Conservation (phyloP, 1,140 invertebrate species). For the Heliconius himera region DNA sequence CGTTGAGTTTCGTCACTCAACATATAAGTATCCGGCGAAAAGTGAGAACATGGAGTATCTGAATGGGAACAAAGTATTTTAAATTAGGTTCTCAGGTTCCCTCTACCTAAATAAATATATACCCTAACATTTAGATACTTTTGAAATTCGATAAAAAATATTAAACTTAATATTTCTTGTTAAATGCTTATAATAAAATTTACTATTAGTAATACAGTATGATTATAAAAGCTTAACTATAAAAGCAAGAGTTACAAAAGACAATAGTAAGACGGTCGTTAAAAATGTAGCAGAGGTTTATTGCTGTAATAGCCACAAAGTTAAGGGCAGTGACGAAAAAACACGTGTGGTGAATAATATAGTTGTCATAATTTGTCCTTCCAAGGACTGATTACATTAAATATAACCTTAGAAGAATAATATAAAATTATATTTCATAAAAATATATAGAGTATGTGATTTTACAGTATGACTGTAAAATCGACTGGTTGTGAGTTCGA, state of each 20-base stretch:
- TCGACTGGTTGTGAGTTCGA: no score
- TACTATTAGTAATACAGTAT: neutral
- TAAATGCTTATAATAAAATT: neutral
- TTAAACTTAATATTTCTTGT: no score
- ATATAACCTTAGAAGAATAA: neutral
- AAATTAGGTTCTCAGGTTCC: no score
- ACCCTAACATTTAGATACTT: no score
- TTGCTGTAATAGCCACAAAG: constrained; percentile 2
- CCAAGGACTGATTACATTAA: neutral
- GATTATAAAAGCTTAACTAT: neutral
- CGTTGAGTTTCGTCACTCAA: no score
- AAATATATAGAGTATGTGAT: neutral
- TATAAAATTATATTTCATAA: neutral
- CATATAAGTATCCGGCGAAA: no score
- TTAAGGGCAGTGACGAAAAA: constrained; percentile 7
- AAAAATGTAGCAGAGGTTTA: constrained; percentile 1
- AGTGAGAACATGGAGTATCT: no score
- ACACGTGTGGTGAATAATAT: constrained; percentile 6
- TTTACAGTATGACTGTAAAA: no score
- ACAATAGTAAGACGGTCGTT: neutral
- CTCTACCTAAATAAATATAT: no score
- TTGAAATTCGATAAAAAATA: no score
- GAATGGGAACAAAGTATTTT: no score
- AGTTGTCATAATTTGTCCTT: neutral
- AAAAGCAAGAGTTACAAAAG: neutral